These are phyloP conservation scores for Zaprionus kolodkinae DNA, from an alignment of 1,140 invertebrate species.

Conservation along the genomic window DNA sequence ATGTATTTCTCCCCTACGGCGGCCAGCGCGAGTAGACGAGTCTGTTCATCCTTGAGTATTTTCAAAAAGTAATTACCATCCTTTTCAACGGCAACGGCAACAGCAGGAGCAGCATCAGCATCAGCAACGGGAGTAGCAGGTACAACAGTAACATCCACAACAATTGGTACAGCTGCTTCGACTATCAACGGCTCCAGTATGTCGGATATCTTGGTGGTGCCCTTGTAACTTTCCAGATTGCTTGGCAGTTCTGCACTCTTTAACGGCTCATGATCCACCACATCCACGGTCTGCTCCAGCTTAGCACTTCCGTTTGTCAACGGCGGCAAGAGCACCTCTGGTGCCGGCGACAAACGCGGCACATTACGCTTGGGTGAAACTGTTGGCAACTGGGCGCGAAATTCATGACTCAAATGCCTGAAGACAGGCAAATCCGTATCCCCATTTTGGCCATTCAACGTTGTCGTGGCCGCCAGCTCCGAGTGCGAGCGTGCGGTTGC, in stretches of 20 bases:
- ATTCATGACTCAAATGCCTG: slow-evolving; percentile 92
- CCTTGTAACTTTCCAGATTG: slow-evolving; percentile 32
- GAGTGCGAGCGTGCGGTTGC: slow-evolving; percentile 20
- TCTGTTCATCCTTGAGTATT: slow-evolving; percentile 90
- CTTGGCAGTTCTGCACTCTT: slow-evolving; percentile 13
- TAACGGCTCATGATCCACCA: slow-evolving; percentile 56
- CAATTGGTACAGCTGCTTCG: background rate
- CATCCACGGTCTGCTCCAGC: slow-evolving; percentile 28
- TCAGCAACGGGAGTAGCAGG: background rate
- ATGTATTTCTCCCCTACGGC: slow-evolving; percentile 88
- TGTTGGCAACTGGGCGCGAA: slow-evolving; percentile 91
- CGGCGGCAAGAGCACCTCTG: slow-evolving; percentile 22
- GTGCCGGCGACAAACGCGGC: slow-evolving; percentile 74
- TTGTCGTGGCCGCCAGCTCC: slow-evolving; percentile 13
- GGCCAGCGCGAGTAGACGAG: slow-evolving; percentile 88
- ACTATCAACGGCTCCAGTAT: background rate
- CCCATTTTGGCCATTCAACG: slow-evolving; percentile 24
- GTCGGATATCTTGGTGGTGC: slow-evolving; percentile 28
- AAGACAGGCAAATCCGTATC: slow-evolving; percentile 88
- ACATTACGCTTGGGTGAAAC: slow-evolving; percentile 86
- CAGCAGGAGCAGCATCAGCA: background rate
- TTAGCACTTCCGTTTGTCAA: background rate
- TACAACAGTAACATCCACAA: background rate
- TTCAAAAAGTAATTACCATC: slow-evolving; percentile 92
- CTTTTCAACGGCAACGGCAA: background rate